These are phyloP conservation scores for Stictocephala bisonia DNA, from an alignment of 2,888 invertebrate species.

Conservation along the genomic window DNA sequence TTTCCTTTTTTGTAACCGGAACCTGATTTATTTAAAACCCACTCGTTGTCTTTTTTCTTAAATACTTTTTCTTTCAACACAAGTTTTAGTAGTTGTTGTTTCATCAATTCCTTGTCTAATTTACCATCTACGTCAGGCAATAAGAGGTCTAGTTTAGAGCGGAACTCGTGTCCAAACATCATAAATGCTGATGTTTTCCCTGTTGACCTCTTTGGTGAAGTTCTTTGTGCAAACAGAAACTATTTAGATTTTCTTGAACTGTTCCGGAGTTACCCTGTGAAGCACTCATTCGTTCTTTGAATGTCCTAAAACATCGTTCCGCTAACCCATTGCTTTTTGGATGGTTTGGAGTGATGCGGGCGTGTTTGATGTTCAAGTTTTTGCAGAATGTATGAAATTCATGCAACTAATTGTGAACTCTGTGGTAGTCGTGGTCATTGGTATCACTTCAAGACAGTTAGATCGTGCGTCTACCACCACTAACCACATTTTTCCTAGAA, in stretches of 20 bases:
- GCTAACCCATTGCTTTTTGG: slow-evolving; percentile 57
- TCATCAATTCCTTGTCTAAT: background rate
- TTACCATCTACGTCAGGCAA: slow-evolving; percentile 15
- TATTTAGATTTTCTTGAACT: background rate
- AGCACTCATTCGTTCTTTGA: slow-evolving; percentile 31
- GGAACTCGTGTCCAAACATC: slow-evolving; percentile 53
- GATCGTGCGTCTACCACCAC: slow-evolving; percentile 23
- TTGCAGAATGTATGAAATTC: slow-evolving; percentile 35
- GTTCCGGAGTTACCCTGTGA: background rate
- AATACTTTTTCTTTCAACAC: background rate
- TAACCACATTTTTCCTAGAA: slow-evolving; percentile 15
- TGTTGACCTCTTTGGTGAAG: slow-evolving; percentile 51
- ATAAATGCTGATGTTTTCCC: slow-evolving; percentile 54
- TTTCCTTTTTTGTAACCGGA: slow-evolving; percentile 3
- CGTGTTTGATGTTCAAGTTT: slow-evolving; percentile 19
- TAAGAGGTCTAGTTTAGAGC: slow-evolving; percentile 53
- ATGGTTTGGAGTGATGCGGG: slow-evolving; percentile 35
- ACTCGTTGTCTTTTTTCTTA: background rate
- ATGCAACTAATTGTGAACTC: slow-evolving; percentile 45
- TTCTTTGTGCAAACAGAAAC: slow-evolving; percentile 30
- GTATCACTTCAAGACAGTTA: background rate
- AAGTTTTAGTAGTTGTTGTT: background rate
- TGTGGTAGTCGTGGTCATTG: background rate
- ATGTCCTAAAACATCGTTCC: slow-evolving; percentile 53
- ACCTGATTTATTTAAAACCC: background rate